phyloP scores from a whole-genome alignment of 2,113 vertebrate species.

The Rousettus leschenaultii region DNA sequence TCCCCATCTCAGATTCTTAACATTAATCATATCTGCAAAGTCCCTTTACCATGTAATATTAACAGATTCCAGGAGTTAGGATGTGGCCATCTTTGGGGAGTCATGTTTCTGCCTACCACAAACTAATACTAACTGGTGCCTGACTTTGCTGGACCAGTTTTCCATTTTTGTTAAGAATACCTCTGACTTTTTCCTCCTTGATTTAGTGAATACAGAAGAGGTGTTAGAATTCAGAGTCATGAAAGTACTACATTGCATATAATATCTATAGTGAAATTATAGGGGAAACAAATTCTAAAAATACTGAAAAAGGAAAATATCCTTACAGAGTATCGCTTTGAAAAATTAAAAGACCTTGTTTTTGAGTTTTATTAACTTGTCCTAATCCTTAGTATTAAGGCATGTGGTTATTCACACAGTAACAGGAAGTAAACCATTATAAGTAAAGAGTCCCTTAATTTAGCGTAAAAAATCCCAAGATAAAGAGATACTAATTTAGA shows the following conservation, averaged over 20 bases:
- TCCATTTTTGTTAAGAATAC: constrained; percentile 43
- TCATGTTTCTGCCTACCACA: not conserved
- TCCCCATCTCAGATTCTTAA: not conserved
- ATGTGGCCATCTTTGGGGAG: not conserved
- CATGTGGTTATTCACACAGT: constrained; percentile 43
- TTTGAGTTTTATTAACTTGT: constrained; percentile 59
- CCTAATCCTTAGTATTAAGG: constrained; percentile 55
- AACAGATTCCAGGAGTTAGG: not conserved
- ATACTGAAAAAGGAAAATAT: constrained; percentile 5
- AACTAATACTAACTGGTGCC: not conserved
- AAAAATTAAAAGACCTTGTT: constrained; percentile 1
- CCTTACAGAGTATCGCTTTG: constrained; percentile 55
- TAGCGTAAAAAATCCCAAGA: not conserved
- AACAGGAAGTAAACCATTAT: not conserved
- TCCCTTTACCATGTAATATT: not conserved
- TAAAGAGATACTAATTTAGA: not conserved
- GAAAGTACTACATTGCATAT: constrained; percentile 24
- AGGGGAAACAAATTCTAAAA: constrained; percentile 50
- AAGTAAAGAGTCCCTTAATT: constrained; percentile 4
- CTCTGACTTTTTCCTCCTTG: not conserved
- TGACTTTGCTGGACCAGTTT: not conserved
- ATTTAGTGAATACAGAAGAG: constrained; percentile 22
- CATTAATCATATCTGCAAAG: not conserved
- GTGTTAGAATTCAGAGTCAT: constrained; percentile 3
- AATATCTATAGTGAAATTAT: constrained; percentile 44